Evolutionary conservation across 2,888 invertebrate species (phyloP).

Genomic region (Hirtodrosophila histrioides): DNA sequence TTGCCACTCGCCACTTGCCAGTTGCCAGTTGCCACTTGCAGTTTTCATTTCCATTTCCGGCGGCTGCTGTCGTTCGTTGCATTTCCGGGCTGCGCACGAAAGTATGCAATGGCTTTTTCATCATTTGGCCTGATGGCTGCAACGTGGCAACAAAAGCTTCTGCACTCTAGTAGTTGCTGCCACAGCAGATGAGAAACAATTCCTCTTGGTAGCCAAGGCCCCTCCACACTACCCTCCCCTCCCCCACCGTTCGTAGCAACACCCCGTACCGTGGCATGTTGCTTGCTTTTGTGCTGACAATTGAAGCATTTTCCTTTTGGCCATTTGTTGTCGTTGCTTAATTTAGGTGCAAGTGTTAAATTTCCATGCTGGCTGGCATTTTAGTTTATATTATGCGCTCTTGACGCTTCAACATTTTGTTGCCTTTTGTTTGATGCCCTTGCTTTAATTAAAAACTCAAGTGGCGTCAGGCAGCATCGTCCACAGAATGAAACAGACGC

Average conservation of each 20-base stretch:
- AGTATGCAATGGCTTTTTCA: constrained; percentile 77
- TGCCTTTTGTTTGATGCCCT: constrained; percentile 66
- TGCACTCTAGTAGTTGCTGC: constrained; percentile 6
- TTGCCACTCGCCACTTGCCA: constrained; percentile 7
- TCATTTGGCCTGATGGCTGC: constrained; percentile 74
- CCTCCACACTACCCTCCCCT: background rate
- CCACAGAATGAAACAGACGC: background rate
- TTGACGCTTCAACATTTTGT: constrained; percentile 60
- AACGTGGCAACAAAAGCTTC: constrained; percentile 70
- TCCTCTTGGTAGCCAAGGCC: constrained; percentile 38
- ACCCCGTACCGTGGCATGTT: constrained; percentile 5
- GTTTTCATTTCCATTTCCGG: constrained; percentile 63
- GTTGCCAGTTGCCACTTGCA: constrained; percentile 36
- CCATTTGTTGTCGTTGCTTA: constrained; percentile 53
- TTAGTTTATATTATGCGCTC: constrained; percentile 67
- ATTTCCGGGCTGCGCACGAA: constrained; percentile 71
- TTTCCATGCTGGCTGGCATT: constrained; percentile 72
- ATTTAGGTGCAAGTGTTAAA: constrained; percentile 75
- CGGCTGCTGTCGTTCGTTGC: constrained; percentile 47
- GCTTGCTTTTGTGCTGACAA: constrained; percentile 56
- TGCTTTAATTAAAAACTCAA: constrained; percentile 78
- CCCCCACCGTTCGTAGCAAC: background rate
- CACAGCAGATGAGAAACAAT: constrained; percentile 64
- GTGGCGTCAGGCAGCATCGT: constrained; percentile 47
- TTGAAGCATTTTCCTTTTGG: constrained; percentile 19